Base-by-base conservation (phyloP, 30 jellyfish, hydroid and myxozoan genomes). In the Haliclystus octoradiatus region DNA sequence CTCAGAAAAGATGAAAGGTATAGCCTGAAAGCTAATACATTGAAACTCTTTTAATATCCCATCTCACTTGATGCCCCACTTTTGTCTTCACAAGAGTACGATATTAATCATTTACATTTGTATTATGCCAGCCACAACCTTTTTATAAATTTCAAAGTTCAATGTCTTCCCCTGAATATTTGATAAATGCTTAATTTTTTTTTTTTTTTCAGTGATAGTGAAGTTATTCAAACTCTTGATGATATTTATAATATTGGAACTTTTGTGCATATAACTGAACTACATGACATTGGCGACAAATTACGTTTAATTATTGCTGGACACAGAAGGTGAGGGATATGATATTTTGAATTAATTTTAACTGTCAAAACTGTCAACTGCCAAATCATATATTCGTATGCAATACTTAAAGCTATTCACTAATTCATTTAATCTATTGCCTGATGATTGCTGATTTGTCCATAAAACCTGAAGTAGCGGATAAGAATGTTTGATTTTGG, bases 261-360 rank as follows among this genome's bases (percentile, higher is more conserved):
- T 50, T 86, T 86, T 78, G 96, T 86, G 61, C 96, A 86, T 34
- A 77, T 86, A 28, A 78, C 92, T 51, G 96, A 86, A 75, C 53
- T 86, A 67, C 96, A 86, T 30, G 96, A 86, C 53, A 74, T 83
- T 60, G 96, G 96, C 4, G 96, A 86, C 31, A 86, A 86, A 53
- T 34, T 86, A 25, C 66, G 94, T 13, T 65, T 86, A 85, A 86
- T 86, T 26, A 75, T 86, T 35, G 77, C 94, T 30, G 96, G 96
- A 26, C 96, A 86, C 62, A 69, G 96, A 69, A 73, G 96, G 96
- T 79, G 49, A 4, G 63, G n/a, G n/a, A n/a, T n/a, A n/a, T n/a
- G n/a, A n/a, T n/a, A n/a, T n/a, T n/a, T n/a, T n/a, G n/a, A n/a
- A n/a, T n/a, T n/a, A n/a, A n/a, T n/a, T n/a, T n/a, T n/a, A n/a